Conservation (phyloP, 2,113 vertebrate species). For the Psophia crepitans region DNA sequence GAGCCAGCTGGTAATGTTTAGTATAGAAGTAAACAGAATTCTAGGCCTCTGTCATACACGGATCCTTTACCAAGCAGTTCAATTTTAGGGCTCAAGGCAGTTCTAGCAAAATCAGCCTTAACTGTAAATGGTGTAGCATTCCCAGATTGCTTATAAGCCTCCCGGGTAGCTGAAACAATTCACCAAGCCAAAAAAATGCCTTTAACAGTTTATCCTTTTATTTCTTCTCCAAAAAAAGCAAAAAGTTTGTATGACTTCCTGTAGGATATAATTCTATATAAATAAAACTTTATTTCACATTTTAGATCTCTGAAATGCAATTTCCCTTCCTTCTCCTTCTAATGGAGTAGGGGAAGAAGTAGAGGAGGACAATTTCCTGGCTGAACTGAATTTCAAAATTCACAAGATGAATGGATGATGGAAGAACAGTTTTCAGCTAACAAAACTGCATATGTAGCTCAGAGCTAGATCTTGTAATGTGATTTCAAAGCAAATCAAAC, state of each 20-base stretch:
- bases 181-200: not conserved
- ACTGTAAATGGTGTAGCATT: not conserved
- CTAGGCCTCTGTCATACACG: constrained; percentile 24
- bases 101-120: constrained; percentile 4
- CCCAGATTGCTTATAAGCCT: not conserved
- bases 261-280: not conserved
- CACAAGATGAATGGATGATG: not conserved
- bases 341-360: not conserved
- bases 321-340: not conserved
- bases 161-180: not conserved
- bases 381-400: constrained; percentile 22
- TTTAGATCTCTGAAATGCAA: not conserved
- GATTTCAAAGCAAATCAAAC: not conserved
- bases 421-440: not conserved
- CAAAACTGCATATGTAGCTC: not conserved
- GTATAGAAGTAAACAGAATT: constrained; percentile 32
- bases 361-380: not conserved
- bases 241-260: not conserved
- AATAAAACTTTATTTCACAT: not conserved
- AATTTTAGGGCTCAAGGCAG: not conserved
- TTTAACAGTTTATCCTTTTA: not conserved
- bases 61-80: not conserved
- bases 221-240: not conserved
- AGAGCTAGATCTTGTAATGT: not conserved
- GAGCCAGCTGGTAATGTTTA: constrained; percentile 41